Evolutionary conservation across 1,140 invertebrate species (phyloP), one percentile per base, ranked within the genome.

Genomic region (Onthophagus taurus): DNA sequence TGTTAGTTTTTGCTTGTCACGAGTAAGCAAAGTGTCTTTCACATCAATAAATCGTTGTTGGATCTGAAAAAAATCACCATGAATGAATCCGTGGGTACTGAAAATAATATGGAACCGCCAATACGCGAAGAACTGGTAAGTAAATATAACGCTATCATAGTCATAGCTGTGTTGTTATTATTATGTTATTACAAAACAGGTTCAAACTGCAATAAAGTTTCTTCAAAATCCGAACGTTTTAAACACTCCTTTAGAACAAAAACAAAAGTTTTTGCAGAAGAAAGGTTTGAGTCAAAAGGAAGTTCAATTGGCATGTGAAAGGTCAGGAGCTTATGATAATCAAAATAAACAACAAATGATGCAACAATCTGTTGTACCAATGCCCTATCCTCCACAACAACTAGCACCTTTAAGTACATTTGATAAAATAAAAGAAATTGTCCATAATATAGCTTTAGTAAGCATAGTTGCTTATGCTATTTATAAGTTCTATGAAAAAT

Each of bases 141-240:
- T 41, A 41, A 3, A 16, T 38, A 12, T 38, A 14, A 41, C 21
- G 38, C 18, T 41, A 41, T 1, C 14, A 19, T 5, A 8, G 18
- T 17, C 17, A 17, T 24, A 29, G n/a, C n/a, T n/a, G 19, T 26
- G n/a, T 26, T 29, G 11, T 2, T 5, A 20, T 21, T 7, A 23
- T 24, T 11, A 12, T 12, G n/a, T 41, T 13, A 23, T 41, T 23
- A 13, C 17, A 2, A 11, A 14, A 14, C n/a, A 87, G 85, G 77
- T 92, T 42, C 76, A 75, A 44, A 89, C 87, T 18, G 89, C 89
- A 21, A 78, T 90, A 7, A 87, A 84, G 55, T 92, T 92, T 69
- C 64, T 92, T 23, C 77, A 81, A 62, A 89, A 91, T 69, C 83
- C 83, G 20, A 85, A 82, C 63, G 84, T 92, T 3, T 71, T 75